Conservation (phyloP, 1,140 invertebrate genomes). For the Gryllus bimaculatus region DNA sequence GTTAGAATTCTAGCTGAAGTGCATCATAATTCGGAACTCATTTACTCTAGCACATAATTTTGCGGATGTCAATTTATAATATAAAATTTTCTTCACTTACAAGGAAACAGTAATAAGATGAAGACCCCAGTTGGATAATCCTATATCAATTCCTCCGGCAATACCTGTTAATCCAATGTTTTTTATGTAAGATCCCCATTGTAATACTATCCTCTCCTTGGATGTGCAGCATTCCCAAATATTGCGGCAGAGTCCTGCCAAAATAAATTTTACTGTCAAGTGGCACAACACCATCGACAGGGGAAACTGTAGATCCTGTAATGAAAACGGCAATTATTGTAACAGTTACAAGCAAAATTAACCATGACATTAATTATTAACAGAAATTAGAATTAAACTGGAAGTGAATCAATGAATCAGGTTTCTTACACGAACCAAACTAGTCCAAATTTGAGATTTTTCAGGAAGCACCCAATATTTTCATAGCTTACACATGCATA, state of each 20-base stretch:
- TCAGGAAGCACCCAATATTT: no score
- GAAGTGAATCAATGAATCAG: no score
- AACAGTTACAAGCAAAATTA: not conserved
- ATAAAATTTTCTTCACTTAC: constrained; percentile 42
- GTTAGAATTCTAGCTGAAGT: no score
- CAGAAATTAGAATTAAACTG: no score
- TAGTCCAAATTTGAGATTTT: no score
- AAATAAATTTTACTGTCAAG: constrained; percentile 69
- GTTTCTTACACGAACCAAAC: no score
- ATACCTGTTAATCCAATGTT: constrained; percentile 69
- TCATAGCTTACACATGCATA: no score
- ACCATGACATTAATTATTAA: no score
- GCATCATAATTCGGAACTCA: no score
- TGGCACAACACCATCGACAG: constrained; percentile 75
- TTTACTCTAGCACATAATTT: not conserved
- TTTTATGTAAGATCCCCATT: constrained; percentile 53
- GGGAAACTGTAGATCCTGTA: constrained; percentile 69
- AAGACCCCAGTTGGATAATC: constrained; percentile 94
- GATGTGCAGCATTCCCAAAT: constrained; percentile 50
- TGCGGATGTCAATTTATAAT: not conserved
- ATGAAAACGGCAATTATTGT: not conserved
- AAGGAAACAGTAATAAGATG: constrained; percentile 86
- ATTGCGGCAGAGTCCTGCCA: constrained; percentile 56
- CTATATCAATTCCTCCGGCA: constrained; percentile 91
- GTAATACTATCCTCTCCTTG: constrained; percentile 50